A percentile compares a stretch with the other conserved stretches of the same genome.
Conservation (phyloP, 2,113 vertebrate genomes). For the Orcinus orca region DNA sequence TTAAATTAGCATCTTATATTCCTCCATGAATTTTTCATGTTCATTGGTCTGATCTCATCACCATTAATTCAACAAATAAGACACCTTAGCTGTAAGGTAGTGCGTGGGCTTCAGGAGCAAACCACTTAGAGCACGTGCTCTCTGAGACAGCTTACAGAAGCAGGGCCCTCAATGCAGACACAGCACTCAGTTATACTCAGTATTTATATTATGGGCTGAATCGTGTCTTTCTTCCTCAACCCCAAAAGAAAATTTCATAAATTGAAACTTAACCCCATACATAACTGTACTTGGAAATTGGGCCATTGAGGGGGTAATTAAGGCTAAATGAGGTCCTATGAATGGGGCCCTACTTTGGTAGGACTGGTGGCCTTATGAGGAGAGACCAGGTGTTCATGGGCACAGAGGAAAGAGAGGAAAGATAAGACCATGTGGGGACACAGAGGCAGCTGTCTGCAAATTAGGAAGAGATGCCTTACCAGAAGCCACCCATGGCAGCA, state of each 20-base stretch:
- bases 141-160: neutral
- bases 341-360: neutral
- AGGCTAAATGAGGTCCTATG: neutral
- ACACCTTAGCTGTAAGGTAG: neutral
- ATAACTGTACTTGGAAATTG: neutral
- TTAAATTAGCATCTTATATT: neutral
- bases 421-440: neutral
- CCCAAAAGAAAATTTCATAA: neutral
- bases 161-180: neutral
- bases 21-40: neutral
- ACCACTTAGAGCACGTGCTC: neutral
- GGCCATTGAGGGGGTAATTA: neutral
- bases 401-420: neutral
- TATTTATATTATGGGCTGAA: neutral
- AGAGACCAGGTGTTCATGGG: neutral
- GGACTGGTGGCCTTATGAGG: neutral
- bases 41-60: neutral
- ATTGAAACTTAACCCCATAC: neutral
- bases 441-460: neutral
- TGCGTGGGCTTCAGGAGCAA: neutral
- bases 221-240: neutral
- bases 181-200: neutral
- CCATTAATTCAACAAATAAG: neutral
- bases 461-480: neutral
- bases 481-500: neutral